phyloP scores from a whole-genome alignment of 2,113 vertebrate species.

The Tachysurus vachellii region DNA sequence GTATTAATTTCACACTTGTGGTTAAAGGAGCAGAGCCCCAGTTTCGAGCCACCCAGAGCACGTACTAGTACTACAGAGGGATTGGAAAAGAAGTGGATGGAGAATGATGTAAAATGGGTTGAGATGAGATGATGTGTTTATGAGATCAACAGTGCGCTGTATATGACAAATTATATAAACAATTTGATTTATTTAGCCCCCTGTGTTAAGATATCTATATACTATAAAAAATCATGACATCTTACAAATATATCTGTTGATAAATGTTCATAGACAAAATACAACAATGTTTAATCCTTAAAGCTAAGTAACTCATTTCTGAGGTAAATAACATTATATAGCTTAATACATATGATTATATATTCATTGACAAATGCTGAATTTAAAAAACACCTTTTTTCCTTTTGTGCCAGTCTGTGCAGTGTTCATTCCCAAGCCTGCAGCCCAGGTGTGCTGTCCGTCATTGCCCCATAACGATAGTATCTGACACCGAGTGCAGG shows the following conservation, averaged over 20 bases:
- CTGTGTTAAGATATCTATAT: not conserved
- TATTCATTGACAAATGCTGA: not conserved
- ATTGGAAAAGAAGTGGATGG: too few relatives aligned
- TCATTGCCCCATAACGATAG: slow-evolving; percentile 48
- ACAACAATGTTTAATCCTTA: not conserved
- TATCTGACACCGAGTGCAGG: slow-evolving; percentile 34
- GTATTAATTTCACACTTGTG: too few relatives aligned
- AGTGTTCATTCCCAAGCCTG: not conserved
- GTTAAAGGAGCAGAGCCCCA: too few relatives aligned
- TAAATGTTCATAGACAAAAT: not conserved
- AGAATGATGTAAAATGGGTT: too few relatives aligned
- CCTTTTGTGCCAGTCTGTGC: not conserved
- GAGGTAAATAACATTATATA: not conserved
- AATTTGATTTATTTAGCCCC: too few relatives aligned
- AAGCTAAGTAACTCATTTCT: not conserved
- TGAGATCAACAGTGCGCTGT: too few relatives aligned
- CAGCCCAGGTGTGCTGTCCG: slow-evolving; percentile 48
- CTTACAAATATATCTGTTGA: not conserved
- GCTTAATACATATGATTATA: not conserved
- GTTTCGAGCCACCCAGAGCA: too few relatives aligned
- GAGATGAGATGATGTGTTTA: too few relatives aligned
- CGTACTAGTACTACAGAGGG: too few relatives aligned
- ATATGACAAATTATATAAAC: too few relatives aligned
- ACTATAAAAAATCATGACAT: not conserved
- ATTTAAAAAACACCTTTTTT: not conserved